Evolutionary conservation across 2,797 vertebrate species (phyloP).

Genomic region (Tamandua tetradactyla): DNA sequence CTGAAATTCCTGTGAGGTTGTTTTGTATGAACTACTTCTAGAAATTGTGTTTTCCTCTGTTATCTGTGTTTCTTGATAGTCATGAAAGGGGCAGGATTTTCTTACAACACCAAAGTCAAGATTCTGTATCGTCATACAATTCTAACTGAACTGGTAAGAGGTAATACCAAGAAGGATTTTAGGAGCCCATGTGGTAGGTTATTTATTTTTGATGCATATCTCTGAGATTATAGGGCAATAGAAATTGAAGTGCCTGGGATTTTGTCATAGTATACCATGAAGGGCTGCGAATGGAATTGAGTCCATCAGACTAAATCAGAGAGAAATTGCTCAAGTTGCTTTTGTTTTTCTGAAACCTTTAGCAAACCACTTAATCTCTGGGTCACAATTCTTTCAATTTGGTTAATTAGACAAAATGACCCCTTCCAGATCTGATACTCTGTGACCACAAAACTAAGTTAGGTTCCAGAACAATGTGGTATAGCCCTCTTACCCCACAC

Average conservation of each 20-base stretch:
- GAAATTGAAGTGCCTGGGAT: not conserved
- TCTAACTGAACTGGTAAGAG: not conserved
- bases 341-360: constrained; percentile 45
- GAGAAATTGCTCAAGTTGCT: not conserved
- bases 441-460: not conserved
- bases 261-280: too few species aligned
- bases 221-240: not conserved
- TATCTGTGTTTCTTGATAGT: not conserved
- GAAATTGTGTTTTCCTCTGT: constrained; percentile 2
- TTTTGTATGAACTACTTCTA: constrained; percentile 9
- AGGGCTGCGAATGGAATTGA: not conserved
- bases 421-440: not conserved
- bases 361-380: constrained; percentile 16
- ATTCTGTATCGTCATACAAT: not conserved
- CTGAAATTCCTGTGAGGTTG: not conserved
- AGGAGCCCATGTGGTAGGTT: not conserved
- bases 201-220: not conserved
- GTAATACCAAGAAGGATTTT: not conserved
- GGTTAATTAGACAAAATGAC: not conserved
- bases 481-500: not conserved
- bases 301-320: not conserved
- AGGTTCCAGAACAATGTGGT: not conserved
- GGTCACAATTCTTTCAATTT: constrained; percentile 35
- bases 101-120: not conserved
- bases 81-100: not conserved